Percentiles rank a stretch among this genome's conserved stretches.
These are phyloP conservation scores for Apodemus speciosus DNA, from an alignment of 2,113 vertebrate species.

Conservation along the genomic window DNA sequence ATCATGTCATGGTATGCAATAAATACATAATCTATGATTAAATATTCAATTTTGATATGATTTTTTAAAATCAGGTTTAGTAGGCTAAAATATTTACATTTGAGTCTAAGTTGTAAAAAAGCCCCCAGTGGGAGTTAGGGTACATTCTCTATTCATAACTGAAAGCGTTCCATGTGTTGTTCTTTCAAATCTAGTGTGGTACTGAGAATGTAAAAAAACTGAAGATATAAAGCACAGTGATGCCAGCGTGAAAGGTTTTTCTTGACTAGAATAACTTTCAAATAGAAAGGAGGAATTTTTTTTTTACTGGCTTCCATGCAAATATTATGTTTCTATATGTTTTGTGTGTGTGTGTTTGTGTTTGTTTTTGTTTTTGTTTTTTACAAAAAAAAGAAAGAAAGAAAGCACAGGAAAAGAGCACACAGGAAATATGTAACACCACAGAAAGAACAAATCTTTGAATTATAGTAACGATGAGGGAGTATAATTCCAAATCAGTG, in stretches of 20 bases:
- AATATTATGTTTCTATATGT: not conserved
- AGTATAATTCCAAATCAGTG: not conserved
- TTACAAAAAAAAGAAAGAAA: too few species aligned
- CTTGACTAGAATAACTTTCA: not conserved
- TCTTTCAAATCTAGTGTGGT: not conserved
- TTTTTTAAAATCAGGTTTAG: not conserved
- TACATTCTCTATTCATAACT: not conserved
- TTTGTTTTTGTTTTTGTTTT: too few species aligned
- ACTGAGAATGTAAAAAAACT: not conserved
- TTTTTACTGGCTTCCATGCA: not conserved
- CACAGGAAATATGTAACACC: not conserved
- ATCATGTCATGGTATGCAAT: not conserved
- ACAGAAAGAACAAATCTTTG: not conserved
- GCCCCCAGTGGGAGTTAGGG: not conserved
- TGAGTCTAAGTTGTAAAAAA: not conserved
- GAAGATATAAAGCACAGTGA: not conserved
- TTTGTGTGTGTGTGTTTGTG: too few species aligned
- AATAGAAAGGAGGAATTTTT: not conserved
- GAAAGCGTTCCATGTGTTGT: not conserved
- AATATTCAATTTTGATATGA: not conserved
- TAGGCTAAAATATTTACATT: constrained; percentile 15
- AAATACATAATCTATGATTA: not conserved
- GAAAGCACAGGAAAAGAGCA: not conserved
- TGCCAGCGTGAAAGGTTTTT: not conserved
- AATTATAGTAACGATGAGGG: not conserved